A percentile compares a stretch with the other conserved stretches of the same genome.
Conservation (phyloP, 2,888 invertebrate genomes). For the Rotaria sp. region DNA sequence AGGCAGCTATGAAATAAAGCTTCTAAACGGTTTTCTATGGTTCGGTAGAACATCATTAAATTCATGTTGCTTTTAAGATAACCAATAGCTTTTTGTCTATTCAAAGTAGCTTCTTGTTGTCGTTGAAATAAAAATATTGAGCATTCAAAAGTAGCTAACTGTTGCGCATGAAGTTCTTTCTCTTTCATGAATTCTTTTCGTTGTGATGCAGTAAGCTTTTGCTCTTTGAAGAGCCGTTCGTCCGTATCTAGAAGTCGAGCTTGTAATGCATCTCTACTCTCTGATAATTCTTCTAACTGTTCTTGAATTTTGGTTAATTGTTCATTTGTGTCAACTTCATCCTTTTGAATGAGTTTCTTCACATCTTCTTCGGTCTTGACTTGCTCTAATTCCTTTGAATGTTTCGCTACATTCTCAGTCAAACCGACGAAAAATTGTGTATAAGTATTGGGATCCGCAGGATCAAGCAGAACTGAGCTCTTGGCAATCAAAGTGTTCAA, state of each 20-base stretch:
- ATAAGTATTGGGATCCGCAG: background rate
- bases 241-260: background rate
- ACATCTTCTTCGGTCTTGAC: background rate
- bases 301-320: background rate
- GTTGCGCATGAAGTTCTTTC: background rate
- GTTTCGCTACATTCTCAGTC: background rate
- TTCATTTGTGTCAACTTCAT: background rate
- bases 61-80: background rate
- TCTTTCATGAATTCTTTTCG: background rate
- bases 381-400: background rate
- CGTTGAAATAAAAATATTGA: background rate
- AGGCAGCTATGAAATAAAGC: background rate
- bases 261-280: background rate
- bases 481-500: background rate
- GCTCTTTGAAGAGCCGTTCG: background rate
- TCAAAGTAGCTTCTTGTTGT: background rate
- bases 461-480: background rate
- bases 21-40: background rate
- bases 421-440: background rate
- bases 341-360: background rate
- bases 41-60: background rate
- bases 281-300: background rate
- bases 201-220: background rate
- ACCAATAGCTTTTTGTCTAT: background rate
- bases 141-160: background rate